phyloP scores from a whole-genome alignment of 2,888 invertebrate species.

The Ceraclea dissimilis region DNA sequence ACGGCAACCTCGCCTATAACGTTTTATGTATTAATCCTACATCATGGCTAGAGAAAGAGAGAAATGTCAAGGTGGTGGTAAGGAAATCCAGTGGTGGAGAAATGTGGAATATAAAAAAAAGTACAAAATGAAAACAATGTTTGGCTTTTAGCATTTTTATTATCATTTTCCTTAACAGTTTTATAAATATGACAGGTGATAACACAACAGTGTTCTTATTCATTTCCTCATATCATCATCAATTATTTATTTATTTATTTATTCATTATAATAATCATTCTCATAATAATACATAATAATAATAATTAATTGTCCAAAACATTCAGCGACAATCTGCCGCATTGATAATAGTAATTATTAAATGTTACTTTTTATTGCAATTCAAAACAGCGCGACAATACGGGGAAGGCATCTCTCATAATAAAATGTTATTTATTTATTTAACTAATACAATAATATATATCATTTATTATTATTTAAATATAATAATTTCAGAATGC shows the following conservation, averaged over 20 bases:
- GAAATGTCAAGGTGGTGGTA: too few species aligned
- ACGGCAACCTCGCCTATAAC: too few species aligned
- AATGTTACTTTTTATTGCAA: conserved; percentile 25
- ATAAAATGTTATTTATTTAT: conserved; percentile 9
- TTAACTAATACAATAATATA: conserved; percentile 9
- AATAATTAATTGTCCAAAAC: conserved; percentile 24
- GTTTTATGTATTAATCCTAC: too few species aligned
- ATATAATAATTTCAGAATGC: conserved; percentile 24
- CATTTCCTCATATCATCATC: conserved; percentile 5
- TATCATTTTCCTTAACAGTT: conserved; percentile 27
- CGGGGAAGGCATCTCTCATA: conserved; percentile 24
- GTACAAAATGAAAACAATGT: too few species aligned
- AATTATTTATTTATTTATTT: not conserved
- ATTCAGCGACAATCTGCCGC: conserved; percentile 20
- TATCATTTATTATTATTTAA: too few species aligned
- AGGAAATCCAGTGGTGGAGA: too few species aligned
- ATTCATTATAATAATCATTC: not conserved
- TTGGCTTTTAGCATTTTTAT: conserved; percentile 26
- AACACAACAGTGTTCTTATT: conserved; percentile 27
- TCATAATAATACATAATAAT: not conserved
- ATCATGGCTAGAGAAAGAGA: too few species aligned
- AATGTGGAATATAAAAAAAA: too few species aligned
- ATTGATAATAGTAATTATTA: not conserved
- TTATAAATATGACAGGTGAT: conserved; percentile 26
- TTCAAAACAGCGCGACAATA: conserved; percentile 25